phyloP scores from a whole-genome alignment of 2,797 vertebrate genomes.

The Anableps anableps region DNA sequence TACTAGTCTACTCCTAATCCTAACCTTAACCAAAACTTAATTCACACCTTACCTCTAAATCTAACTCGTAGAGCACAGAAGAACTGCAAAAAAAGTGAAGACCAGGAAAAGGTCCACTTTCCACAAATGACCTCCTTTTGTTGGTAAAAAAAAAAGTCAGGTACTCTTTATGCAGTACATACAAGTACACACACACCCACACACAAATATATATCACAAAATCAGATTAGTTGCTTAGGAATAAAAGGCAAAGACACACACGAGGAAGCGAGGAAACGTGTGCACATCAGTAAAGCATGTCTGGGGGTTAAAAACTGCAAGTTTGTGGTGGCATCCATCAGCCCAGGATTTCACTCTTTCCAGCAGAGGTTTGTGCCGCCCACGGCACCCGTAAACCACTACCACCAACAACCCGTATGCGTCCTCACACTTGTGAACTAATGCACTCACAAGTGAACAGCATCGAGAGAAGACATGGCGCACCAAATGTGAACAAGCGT shows the following conservation, averaged over 20 bases:
- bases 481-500: slow-evolving; percentile 37
- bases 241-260: slow-evolving; percentile 2
- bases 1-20: too few species aligned
- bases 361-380: slow-evolving; percentile 42
- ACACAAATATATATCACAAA: background rate
- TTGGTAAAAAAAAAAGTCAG: too few species aligned
- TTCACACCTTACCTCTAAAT: too few species aligned
- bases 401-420: background rate
- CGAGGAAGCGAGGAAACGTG: background rate
- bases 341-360: slow-evolving; percentile 13
- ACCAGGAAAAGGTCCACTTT: too few species aligned
- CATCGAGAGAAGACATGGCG: slow-evolving; percentile 25
- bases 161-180: too few species aligned
- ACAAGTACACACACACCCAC: background rate
- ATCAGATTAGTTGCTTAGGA: background rate
- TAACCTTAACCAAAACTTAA: too few species aligned
- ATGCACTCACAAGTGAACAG: background rate
- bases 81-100: too few species aligned
- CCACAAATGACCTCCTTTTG: too few species aligned
- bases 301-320: background rate
- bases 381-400: slow-evolving; percentile 23
- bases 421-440: slow-evolving; percentile 12
- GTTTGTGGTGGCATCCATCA: background rate
- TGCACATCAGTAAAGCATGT: background rate
- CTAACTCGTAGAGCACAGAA: too few species aligned